phyloP scores from a whole-genome alignment of 1,140 invertebrate species.

The Neuroterus valhalla region DNA sequence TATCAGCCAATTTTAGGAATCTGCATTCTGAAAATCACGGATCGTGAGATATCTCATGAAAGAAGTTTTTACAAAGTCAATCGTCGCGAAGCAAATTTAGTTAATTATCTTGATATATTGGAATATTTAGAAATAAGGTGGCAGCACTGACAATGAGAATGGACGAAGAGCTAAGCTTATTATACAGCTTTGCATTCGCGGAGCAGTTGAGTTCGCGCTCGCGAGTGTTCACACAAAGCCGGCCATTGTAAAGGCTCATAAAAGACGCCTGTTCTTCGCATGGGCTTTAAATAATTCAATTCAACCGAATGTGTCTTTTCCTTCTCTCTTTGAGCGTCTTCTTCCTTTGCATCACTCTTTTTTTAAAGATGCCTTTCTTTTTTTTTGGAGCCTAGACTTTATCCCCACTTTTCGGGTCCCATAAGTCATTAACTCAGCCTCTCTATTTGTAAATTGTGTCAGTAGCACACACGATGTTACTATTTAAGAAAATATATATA shows the following conservation, averaged over 20 bases:
- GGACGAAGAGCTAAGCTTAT: not conserved
- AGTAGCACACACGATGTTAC: conserved; percentile 2
- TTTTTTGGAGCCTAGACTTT: conserved; percentile 9
- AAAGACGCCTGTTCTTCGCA: conserved; percentile 70
- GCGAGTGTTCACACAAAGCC: conserved; percentile 65
- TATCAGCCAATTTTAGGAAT: too few relatives aligned
- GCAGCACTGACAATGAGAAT: conserved; percentile 7
- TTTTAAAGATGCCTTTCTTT: conserved; percentile 36
- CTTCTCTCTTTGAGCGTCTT: conserved; percentile 44
- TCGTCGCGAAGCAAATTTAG: too few relatives aligned
- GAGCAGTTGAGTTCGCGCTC: conserved; percentile 42
- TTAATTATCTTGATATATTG: not conserved
- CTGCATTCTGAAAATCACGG: too few relatives aligned
- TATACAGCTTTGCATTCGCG: conserved; percentile 42
- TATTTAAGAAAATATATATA: not conserved
- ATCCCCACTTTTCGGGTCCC: not conserved
- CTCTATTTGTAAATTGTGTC: not conserved
- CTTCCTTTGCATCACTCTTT: conserved; percentile 49
- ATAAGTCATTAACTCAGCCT: not conserved
- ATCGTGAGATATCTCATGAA: too few relatives aligned
- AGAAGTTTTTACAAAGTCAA: too few relatives aligned
- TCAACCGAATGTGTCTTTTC: conserved; percentile 68
- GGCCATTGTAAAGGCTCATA: conserved; percentile 68
- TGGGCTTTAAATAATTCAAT: conserved; percentile 74
- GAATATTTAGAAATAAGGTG: conserved; percentile 22